Base-by-base conservation (phyloP, 2,797 vertebrate genomes). In the Bovichtus diacanthus region DNA sequence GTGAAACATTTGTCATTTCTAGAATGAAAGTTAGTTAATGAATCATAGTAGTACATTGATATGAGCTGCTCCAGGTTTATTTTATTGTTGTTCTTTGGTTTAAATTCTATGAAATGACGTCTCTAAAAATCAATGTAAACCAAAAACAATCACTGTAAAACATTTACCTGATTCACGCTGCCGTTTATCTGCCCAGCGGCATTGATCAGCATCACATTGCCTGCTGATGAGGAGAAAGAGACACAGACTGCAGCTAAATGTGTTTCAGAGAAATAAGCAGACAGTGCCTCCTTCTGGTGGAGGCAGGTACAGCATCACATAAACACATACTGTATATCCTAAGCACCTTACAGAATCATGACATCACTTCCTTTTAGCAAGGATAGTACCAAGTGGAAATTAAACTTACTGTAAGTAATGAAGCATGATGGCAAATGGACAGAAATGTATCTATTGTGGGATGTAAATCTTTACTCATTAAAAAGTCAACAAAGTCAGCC, bases 141-240 rank as follows among this genome's bases (percentile, higher is more conserved):
- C 11, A 16, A 36, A 18, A 72, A 43, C 0, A 3, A 41, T 9
- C 3, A 13, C 16, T 36, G 58, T 36, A 0, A 29, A 44, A 56
- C 59, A 73, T 72, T 90, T 87, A 92, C 92, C 90, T 0, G 67
- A 67, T 34, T 86, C 9, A 64, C 10, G 19, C 56, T 74, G 72
- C 90, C 85, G 29, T 94, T 94, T 36, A 88, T 81, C 47, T 93
- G 89, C 16, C 90, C 93, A 5, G 74, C 78, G 0, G 81, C 82
- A 67, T 87, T 88, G 13, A 88, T 83, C 67, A 83, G 66, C 75
- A 86, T 61, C 27, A 89, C 27, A 19, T 53, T 85, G 6, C 88
- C 92, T 90, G 74, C 8, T 65, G 19, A 44, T 21, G 0, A n/a
- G 59, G 2, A n/a, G 11, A 50, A 71, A 13, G 44, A 6, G 31